Conservation (phyloP, 2,888 invertebrate species). For the Plebejus melissa region DNA sequence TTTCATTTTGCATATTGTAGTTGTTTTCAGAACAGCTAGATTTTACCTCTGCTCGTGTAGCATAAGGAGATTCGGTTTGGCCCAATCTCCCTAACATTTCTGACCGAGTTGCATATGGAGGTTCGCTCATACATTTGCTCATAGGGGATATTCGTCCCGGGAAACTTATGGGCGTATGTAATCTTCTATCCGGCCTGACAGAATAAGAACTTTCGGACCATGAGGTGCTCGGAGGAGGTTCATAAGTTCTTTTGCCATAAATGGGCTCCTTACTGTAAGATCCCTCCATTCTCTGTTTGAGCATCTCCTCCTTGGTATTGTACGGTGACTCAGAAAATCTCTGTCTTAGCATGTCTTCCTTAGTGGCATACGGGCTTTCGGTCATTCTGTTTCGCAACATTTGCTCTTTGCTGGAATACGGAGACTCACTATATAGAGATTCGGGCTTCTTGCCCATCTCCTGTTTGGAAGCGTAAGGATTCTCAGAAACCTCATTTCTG, state of each 20-base stretch:
- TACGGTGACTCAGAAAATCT: constrained; percentile 75
- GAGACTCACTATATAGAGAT: constrained; percentile 61
- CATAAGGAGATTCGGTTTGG: constrained; percentile 65
- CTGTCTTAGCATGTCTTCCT: constrained; percentile 74
- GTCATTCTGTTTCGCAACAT: constrained; percentile 61
- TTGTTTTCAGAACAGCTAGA: constrained; percentile 69
- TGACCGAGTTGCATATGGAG: constrained; percentile 65
- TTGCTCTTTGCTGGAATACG: constrained; percentile 72
- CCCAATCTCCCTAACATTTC: constrained; percentile 67
- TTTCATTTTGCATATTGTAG: constrained; percentile 54
- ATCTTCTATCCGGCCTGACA: constrained; percentile 63
- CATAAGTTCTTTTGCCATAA: constrained; percentile 68
- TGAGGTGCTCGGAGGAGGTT: constrained; percentile 64
- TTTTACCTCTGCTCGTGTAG: constrained; percentile 61
- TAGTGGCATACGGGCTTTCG: constrained; percentile 69
- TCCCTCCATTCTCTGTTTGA: constrained; percentile 66
- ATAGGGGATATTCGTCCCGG: constrained; percentile 64
- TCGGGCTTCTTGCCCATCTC: constrained; percentile 57
- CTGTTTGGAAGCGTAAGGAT: constrained; percentile 43
- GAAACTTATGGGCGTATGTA: constrained; percentile 64
- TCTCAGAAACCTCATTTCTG: constrained; percentile 44
- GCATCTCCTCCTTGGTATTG: constrained; percentile 70
- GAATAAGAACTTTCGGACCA: constrained; percentile 68
- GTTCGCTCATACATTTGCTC: constrained; percentile 73
- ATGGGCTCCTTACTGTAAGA: constrained; percentile 59